Evolutionary conservation across 2,113 vertebrate genomes (phyloP), one percentile per base, ranked within the genome.

Genomic region (Tyrannus savana): DNA sequence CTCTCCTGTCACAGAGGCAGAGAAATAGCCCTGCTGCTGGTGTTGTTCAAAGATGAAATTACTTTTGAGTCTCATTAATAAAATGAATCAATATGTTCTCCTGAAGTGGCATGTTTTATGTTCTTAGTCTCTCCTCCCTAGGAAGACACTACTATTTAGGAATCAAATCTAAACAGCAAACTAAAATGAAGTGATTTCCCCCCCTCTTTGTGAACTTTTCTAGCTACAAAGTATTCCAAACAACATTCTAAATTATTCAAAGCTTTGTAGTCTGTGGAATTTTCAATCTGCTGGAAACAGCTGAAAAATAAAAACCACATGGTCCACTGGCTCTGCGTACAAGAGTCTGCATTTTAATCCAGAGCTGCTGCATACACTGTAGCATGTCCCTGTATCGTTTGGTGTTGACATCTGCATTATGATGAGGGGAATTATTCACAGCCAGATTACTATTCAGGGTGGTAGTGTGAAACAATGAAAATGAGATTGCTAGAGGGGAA

Each of bases 341-440:
- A 46, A n/a, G 53, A 60, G 21, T 46, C 71, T 88, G 81, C 89
- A 91, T 97, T 95, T 94, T 71, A 88, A 93, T 90, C 67, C 79
- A 74, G 58, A 79, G 87, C 89, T 93, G 81, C 72, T 95, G 81
- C 76, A 60, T 52, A 78, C 47, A 41, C 69, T 95, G 33, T 33
- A 84, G 80, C 63, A 13, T 77, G 84, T 89, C 87, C 87, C 62
- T 76, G 23, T 78, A 47, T 84, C 19, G 0, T 56, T 90, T 72
- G 55, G 66, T 91, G 90, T 91, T 97, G 90, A 95, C 77, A 95
- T 85, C 86, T 93, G 93, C 93, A 93, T 97, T 93, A 73, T 86
- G 84, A 87, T 88, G 82, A 96, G 79, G 63, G 49, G 66, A 93
- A 79, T 96, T 95, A 94, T 84, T 97, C 92, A 93, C 75, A 96